Conservation (phyloP, 2,113 vertebrate genomes). For the Cyprinodon brontotheroides region DNA sequence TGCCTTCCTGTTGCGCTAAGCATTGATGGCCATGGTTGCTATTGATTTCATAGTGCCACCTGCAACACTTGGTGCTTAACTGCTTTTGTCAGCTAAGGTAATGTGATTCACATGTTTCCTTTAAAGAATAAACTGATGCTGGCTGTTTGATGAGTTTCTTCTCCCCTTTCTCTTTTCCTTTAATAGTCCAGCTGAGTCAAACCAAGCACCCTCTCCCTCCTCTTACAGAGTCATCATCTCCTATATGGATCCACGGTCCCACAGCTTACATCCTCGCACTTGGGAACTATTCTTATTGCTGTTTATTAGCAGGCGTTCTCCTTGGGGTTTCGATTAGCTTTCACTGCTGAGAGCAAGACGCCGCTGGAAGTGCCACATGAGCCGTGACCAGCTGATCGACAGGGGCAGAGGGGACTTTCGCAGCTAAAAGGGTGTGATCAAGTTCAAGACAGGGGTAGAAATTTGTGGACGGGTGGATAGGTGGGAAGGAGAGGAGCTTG, state of each 20-base stretch:
- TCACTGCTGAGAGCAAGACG: slow-evolving; percentile 1
- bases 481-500: slow-evolving; percentile 46
- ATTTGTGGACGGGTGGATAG: slow-evolving; percentile 48
- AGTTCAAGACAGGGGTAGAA: slow-evolving; percentile 49
- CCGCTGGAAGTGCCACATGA: slow-evolving; percentile 35
- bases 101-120: not conserved
- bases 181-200: slow-evolving; percentile 13
- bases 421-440: slow-evolving; percentile 17
- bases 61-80: too few relatives aligned
- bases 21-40: not conserved
- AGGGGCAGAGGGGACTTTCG: slow-evolving; percentile 39
- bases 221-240: not conserved
- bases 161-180: not conserved
- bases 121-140: not conserved
- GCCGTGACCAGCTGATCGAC: slow-evolving; percentile 43
- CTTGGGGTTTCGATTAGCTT: slow-evolving; percentile 5
- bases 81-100: not conserved
- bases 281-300: slow-evolving; percentile 70
- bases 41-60: too few relatives aligned
- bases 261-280: not conserved
- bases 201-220: slow-evolving; percentile 2
- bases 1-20: not conserved
- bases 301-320: slow-evolving; percentile 74
- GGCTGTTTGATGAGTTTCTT: not conserved
- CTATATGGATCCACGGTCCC: slow-evolving; percentile 6